Conservation (phyloP, 1,140 invertebrate genomes). For the Hydropsyche tenuis region DNA sequence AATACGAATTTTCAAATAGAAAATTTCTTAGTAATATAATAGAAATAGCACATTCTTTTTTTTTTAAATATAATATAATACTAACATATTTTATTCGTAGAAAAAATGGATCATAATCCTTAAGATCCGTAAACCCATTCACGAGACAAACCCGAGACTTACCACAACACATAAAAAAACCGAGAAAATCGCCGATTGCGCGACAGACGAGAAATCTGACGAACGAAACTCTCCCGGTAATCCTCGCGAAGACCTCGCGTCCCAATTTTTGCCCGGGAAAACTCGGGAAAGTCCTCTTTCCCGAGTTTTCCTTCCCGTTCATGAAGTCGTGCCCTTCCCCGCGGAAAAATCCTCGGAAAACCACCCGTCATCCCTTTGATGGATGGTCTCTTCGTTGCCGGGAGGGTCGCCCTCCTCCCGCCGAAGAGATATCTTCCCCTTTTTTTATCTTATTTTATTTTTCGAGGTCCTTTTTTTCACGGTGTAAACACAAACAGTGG, state of each 20-base stretch:
- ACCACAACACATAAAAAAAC: too few species aligned
- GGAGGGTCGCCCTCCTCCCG: too few species aligned
- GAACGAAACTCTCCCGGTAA: background rate
- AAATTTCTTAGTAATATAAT: too few species aligned
- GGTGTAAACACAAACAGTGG: constrained; percentile 24
- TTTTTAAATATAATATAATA: too few species aligned
- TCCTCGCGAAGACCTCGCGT: background rate
- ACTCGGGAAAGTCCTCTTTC: background rate
- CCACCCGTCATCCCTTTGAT: constrained; percentile 26
- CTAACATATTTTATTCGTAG: too few species aligned
- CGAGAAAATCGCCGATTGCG: background rate
- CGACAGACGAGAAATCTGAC: background rate
- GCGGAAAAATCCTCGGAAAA: background rate
- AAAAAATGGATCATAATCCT: too few species aligned
- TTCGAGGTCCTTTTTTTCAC: background rate
- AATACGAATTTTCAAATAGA: too few species aligned
- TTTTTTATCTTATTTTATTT: background rate
- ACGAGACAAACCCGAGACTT: too few species aligned
- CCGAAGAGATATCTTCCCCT: background rate
- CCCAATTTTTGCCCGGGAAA: background rate
- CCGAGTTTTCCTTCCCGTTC: background rate
- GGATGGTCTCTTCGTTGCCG: constrained; percentile 13
- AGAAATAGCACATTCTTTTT: too few species aligned
- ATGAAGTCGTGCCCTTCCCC: constrained; percentile 19
- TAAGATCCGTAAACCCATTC: too few species aligned